Conservation (phyloP, 2,113 vertebrate species). For the Microcebus lehilahytsara region DNA sequence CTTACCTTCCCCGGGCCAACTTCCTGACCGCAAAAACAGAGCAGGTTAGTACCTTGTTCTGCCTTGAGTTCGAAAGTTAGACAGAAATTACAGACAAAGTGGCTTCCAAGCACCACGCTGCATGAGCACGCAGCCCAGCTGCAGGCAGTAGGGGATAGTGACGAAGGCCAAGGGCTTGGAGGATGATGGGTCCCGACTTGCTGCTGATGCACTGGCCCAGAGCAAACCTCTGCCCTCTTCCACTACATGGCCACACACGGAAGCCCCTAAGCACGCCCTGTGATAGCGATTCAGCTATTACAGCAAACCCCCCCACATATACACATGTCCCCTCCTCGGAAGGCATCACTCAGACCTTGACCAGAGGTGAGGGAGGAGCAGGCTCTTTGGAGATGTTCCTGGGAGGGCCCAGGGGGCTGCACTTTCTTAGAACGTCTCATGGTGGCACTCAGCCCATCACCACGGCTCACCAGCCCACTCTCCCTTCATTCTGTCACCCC, state of each 20-base stretch:
- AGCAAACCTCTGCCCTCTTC: not conserved
- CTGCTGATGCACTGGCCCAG: not conserved
- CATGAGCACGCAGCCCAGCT: not conserved
- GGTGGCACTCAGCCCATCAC: not conserved
- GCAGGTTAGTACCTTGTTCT: not conserved
- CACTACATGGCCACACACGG: not conserved
- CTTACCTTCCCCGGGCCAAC: not conserved
- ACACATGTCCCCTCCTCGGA: fast-evolving
- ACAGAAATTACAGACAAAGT: not conserved
- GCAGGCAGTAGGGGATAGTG: not conserved
- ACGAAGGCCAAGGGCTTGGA: not conserved
- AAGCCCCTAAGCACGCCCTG: not conserved
- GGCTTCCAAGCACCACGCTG: not conserved
- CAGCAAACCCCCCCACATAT: no score
- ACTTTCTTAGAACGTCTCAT: not conserved
- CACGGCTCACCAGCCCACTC: not conserved
- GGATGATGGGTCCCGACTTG: not conserved
- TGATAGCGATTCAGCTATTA: not conserved
- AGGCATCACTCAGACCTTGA: not conserved
- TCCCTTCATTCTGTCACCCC: not conserved
- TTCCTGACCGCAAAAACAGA: not conserved
- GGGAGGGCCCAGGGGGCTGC: not conserved
- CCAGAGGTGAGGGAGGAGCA: not conserved
- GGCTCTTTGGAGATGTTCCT: not conserved
- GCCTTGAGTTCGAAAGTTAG: not conserved